phyloP scores from a whole-genome alignment of 2,113 vertebrate genomes.

The Pluvialis apricaria region DNA sequence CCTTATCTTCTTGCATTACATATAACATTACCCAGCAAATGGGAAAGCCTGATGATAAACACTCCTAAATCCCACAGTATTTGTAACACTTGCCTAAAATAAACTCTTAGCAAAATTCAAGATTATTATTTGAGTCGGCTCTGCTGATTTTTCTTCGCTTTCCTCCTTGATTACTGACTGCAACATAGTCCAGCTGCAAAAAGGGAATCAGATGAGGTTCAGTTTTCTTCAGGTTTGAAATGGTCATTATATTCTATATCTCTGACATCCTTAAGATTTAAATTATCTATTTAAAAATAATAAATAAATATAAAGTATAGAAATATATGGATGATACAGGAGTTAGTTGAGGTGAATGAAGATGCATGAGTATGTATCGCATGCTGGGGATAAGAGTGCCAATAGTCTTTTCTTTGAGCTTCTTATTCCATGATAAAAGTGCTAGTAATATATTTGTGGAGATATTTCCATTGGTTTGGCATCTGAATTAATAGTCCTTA shows the following conservation, averaged over 20 bases:
- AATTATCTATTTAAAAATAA: neutral
- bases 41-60: neutral
- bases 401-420: neutral
- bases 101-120: neutral
- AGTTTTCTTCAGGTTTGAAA: neutral
- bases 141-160: neutral
- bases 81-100: neutral
- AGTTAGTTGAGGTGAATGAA: neutral
- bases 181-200: neutral
- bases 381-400: neutral
- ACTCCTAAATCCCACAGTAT: neutral
- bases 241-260: neutral
- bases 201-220: neutral
- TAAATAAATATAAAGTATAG: neutral
- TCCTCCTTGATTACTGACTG: neutral
- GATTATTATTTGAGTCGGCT: neutral
- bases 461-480: neutral
- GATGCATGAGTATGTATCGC: neutral
- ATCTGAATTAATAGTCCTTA: neutral
- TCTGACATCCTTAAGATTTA: neutral
- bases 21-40: neutral
- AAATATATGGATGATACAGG: neutral
- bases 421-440: neutral
- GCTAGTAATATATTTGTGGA: neutral
- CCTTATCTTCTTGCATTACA: neutral